Evolutionary conservation across 2,797 vertebrate genomes (phyloP).

Genomic region (Neostethus bicornis): DNA sequence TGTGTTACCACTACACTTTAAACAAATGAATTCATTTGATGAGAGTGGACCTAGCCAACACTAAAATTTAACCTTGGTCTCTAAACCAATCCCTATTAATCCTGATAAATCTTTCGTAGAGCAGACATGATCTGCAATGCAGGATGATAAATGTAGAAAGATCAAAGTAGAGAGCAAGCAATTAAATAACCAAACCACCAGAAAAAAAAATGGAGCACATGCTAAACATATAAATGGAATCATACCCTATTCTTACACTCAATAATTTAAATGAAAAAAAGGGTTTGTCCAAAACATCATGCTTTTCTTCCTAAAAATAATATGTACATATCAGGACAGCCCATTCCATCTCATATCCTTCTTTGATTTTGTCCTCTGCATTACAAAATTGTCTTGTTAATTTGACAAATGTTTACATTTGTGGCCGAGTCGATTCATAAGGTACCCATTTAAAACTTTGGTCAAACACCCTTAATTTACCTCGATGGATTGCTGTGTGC

Average conservation of each 20-base stretch:
- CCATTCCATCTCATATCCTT: too few relatives aligned
- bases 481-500: constrained; percentile 9
- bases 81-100: neutral
- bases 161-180: too few relatives aligned
- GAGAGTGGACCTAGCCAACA: too few relatives aligned
- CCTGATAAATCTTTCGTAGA: neutral
- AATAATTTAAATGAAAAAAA: neutral
- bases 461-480: neutral
- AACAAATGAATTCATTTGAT: too few relatives aligned
- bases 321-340: too few relatives aligned
- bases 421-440: neutral
- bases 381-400: neutral
- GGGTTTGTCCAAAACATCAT: neutral
- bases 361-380: neutral
- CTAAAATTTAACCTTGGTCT: neutral
- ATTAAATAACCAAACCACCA: too few relatives aligned
- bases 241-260: too few relatives aligned
- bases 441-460: neutral
- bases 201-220: too few relatives aligned
- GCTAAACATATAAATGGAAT: too few relatives aligned
- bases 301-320: neutral
- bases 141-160: neutral
- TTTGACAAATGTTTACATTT: neutral
- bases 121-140: too few relatives aligned
- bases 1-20: too few relatives aligned